Evolutionary conservation across 2,888 invertebrate genomes (phyloP), one percentile per base, ranked within the genome.

Genomic region (Prenolepis imparis): DNA sequence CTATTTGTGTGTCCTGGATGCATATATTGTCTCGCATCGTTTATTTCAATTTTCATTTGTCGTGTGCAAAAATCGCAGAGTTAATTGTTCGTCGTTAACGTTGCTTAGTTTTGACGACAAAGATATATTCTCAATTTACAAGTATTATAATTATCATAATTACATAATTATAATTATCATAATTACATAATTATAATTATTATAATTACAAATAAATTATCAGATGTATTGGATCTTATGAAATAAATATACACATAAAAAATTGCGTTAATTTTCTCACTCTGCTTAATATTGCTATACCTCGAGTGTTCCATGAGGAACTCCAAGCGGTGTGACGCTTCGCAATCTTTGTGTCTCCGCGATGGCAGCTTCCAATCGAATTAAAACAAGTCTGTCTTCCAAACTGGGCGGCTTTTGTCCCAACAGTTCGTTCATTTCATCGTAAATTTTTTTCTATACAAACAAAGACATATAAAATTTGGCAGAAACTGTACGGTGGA

Each of bases 321-420:
- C 97, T 4, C 98, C 98, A 44, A 98, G 95, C 0, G 98, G 98
- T 0, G 98, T 97, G 4, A 98, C 97, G 0, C 97, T 96, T 39
- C 98, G 95, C 59, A 98, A 96, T 73, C 98, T 96, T 93, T 98
- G 98, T 0, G 96, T 96, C 95, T 98, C 98, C 81, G 96, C 96
- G 52, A 98, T 95, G 18, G 97, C 96, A 18, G 98, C 98, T 95
- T 97, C 96, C 9, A 97, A 94, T 87, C 96, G 96, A 0, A 96
- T 96, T 86, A 97, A 93, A 32, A 92, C 92, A 0, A 95, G 87
- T 75, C 96, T 93, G 86, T 97, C 96, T 3, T 95, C 95, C 36
- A 97, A 95, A 41, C 95, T 95, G 6, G 96, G 95, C 80, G 86
- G 73, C 15, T 92, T 92, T 4, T 89, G 87, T 0, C 87, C 85